Evolutionary conservation across 2,888 invertebrate genomes (phyloP).

Genomic region (Branchinecta sandiegonensis): DNA sequence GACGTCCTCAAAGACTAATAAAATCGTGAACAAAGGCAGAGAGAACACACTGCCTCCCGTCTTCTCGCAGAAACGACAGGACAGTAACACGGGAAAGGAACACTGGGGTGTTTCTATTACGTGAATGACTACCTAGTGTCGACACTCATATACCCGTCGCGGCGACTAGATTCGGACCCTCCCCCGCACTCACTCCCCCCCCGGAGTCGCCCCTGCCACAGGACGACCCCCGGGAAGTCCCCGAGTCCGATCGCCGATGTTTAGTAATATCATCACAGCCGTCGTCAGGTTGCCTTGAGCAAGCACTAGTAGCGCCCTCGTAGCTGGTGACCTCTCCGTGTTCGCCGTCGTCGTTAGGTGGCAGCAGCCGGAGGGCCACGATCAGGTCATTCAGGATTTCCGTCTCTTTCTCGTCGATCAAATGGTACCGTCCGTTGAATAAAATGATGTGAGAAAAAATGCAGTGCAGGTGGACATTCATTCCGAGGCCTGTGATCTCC

Average conservation of each 20-base stretch:
- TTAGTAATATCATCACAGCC: constrained; percentile 15
- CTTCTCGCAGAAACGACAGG: no score
- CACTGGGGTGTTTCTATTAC: constrained; percentile 6
- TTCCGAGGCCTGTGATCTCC: constrained; percentile 78
- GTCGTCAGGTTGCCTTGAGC: constrained; percentile 1
- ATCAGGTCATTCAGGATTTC: constrained; percentile 85
- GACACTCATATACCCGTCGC: constrained; percentile 8
- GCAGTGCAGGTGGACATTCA: constrained; percentile 93
- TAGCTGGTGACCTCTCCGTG: background rate
- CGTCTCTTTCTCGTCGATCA: constrained; percentile 89
- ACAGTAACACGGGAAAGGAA: constrained; percentile 8
- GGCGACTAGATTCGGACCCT: constrained; percentile 14
- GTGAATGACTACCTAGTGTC: constrained; percentile 11
- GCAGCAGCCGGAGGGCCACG: constrained; percentile 47
- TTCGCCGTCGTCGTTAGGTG: constrained; percentile 20
- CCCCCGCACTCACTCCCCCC: background rate
- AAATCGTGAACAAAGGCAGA: no score
- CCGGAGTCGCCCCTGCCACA: constrained; percentile 11
- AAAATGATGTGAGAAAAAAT: constrained; percentile 91
- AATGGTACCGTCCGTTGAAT: constrained; percentile 65
- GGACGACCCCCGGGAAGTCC: background rate
- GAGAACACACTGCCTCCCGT: no score
- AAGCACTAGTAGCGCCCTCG: constrained; percentile 1
- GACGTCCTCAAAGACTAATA: no score
- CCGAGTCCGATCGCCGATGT: constrained; percentile 10